Base-by-base conservation (phyloP, 92 coral and sea anemone genomes). In the Ricordea florida region DNA sequence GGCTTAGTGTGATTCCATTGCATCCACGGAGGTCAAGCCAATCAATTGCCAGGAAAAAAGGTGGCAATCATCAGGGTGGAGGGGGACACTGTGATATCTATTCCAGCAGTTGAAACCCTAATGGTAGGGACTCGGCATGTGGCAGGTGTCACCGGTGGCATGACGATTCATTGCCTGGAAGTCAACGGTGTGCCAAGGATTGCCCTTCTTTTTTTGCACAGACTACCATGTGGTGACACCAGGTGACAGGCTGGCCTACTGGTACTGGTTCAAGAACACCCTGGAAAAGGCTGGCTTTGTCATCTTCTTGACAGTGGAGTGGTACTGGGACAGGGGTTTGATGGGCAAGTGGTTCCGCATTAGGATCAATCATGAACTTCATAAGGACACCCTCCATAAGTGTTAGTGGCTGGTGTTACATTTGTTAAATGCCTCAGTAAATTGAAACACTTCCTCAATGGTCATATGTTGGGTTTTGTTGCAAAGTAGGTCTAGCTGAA, bases 291-390 rank as follows among this genome's bases (percentile, higher is more conserved):
- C 69, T 79, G 18, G 71, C 85, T 22, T 82, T 60, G 67, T 82
- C 85, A 3, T 76, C 76, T 9, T 17, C 31, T 45, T 87, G 85
- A 89, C 89, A 82, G 57, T 80, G 87, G 17, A 82, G 81, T 57
- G 87, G 91, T 36, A 81, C 84, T 2, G 79, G 73, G 22, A 72
- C 59, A 10, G 85, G 85, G 21, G 89, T 88, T 73, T 87, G 93
- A 60, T 74, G 80, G 44, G 90, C 83, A 10, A 35, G 66, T 3
- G 87, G 90, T 32, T 65, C 80, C 2, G 87, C 87, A 4, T 32
- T 32, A 13, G 82, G 89, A 25, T 87, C 85, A 0, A 81, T 80
- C 80, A 62, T 64, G 36, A 77, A 66, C 37, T 74, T 53, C 86
- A 77, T 66, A 2, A 82, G 81, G 36, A 47, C 28, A 5, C 84